phyloP scores from a whole-genome alignment of 2,888 invertebrate genomes.

The Auanema sp. region DNA sequence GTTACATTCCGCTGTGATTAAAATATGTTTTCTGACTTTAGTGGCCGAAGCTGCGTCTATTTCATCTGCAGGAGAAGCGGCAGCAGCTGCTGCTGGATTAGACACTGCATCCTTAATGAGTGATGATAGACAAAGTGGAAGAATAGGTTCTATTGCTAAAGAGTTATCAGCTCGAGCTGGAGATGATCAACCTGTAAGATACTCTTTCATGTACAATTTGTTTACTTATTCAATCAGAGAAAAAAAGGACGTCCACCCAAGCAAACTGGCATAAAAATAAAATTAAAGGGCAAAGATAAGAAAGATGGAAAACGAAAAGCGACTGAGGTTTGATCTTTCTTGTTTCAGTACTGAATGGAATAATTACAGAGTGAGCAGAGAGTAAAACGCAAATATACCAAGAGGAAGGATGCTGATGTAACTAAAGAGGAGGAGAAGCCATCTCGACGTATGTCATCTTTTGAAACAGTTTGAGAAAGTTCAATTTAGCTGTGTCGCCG shows the following conservation, averaged over 20 bases:
- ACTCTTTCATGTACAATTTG: background rate
- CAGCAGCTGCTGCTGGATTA: constrained; percentile 10
- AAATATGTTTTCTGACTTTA: background rate
- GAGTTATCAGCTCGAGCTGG: background rate
- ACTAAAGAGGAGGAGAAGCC: constrained; percentile 8
- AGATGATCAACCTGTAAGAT: background rate
- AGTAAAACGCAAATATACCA: constrained; percentile 23
- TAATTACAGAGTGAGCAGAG: background rate
- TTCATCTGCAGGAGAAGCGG: constrained; percentile 18
- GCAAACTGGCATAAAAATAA: constrained; percentile 20
- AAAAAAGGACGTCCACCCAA: constrained; percentile 23
- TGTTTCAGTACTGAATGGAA: background rate
- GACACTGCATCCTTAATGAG: constrained; percentile 18
- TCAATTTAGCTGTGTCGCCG: constrained; percentile 31
- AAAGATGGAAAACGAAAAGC: constrained; percentile 14
- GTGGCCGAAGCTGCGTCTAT: constrained; percentile 14
- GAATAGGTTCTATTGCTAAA: background rate
- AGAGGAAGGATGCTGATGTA: constrained; percentile 19
- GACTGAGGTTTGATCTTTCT: background rate
- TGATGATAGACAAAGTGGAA: constrained; percentile 6
- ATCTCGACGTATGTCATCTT: background rate
- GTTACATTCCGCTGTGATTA: too few species aligned
- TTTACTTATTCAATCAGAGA: background rate
- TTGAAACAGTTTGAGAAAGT: background rate
- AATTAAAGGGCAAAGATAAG: constrained; percentile 12